Percentiles rank a stretch among this genome's conserved stretches.
These are phyloP conservation scores for Lucilia sericata DNA, from an alignment of 1,140 invertebrate species.

Conservation along the genomic window DNA sequence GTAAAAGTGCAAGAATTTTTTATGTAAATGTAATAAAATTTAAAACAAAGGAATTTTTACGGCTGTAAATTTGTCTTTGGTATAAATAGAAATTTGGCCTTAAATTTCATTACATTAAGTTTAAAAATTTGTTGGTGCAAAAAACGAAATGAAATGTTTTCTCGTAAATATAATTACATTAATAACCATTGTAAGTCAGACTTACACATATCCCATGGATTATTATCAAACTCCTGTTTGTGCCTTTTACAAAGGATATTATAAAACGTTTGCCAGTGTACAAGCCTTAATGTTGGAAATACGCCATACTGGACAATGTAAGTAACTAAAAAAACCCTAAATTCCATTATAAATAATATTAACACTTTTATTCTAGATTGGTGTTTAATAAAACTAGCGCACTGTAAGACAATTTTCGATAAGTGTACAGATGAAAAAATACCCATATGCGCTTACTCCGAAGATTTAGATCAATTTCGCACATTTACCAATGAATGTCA, in stretches of 20 bases:
- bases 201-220: background rate
- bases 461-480: background rate
- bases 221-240: background rate
- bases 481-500: constrained; percentile 18
- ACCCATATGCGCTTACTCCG: background rate
- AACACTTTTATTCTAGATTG: background rate
- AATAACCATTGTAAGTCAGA: background rate
- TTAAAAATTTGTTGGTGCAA: background rate
- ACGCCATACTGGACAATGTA: background rate
- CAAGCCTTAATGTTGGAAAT: background rate
- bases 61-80: background rate
- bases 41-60: background rate
- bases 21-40: background rate
- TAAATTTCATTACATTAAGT: background rate
- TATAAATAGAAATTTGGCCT: background rate
- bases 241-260: background rate
- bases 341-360: background rate
- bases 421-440: background rate
- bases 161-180: background rate
- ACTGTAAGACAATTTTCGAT: background rate
- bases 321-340: background rate
- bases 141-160: constrained; percentile 1
- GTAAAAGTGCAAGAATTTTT: background rate
- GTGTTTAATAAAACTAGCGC: background rate
- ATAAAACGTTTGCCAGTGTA: background rate